Evolutionary conservation across 2,888 invertebrate species (phyloP), one percentile per base, ranked within the genome.

Genomic region (Orthonychiurus folsomi): DNA sequence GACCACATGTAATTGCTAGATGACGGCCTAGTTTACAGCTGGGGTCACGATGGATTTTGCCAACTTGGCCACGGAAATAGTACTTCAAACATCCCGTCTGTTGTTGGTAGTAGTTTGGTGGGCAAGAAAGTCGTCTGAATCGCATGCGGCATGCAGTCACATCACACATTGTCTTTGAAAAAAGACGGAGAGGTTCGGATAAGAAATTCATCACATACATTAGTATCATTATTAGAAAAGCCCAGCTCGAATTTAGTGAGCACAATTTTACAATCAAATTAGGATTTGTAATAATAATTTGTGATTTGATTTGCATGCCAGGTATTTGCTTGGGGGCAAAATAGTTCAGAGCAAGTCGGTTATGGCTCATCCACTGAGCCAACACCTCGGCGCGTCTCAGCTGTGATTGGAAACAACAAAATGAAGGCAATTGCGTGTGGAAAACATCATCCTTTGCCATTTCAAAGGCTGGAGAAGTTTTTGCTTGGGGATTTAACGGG

Each of bases 301-400:
- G n/a, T n/a, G n/a, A n/a, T n/a, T n/a, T n/a, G n/a, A n/a, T n/a
- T n/a, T n/a, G n/a, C n/a, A n/a, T n/a, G n/a, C n/a, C n/a, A 83
- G 77, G 79, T 83, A 9, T 83, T 77, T 73, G 80, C 82, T 1
- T 84, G 83, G 83, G 83, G 84, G 3, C 81, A 83, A 74, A 84
- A 84, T 71, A 81, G 81, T 70, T 81, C 79, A 70, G 82, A 80
- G 3, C 80, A 84, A 76, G 79, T 83, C 2, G 82, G 82, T 5
- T 80, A 80, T 77, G 81, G 81, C 1, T 77, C 80, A 18, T 81
- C 80, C 37, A 82, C 81, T 74, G 82, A 83, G 68, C 79, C 80
- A 5, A 77, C 80, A 2, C 82, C 81, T 2, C 75, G 77, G 20
- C 79, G 78, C 73, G 77, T 81, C 3, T 79, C 80, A 50, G 78